Percentiles rank a stretch among this genome's conserved stretches.
Conservation (phyloP, 2,113 vertebrate genomes). For the Chaetops frenatus region DNA sequence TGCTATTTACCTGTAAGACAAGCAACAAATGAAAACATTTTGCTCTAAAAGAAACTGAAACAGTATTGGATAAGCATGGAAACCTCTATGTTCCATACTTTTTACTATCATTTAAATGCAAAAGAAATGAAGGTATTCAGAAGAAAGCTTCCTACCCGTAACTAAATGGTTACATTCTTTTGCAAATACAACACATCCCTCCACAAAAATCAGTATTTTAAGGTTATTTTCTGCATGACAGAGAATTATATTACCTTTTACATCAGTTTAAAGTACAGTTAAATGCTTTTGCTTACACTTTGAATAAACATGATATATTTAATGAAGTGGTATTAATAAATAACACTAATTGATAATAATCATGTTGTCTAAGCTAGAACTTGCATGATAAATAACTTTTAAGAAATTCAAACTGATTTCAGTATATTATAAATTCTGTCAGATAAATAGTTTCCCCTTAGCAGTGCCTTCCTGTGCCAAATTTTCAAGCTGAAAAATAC, state of each 20-base stretch:
- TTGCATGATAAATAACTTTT: background rate
- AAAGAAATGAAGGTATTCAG: background rate
- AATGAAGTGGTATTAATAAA: background rate
- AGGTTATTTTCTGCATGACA: background rate
- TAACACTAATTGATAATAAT: background rate
- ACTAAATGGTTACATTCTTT: background rate
- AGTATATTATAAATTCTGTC: background rate
- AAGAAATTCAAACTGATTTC: background rate
- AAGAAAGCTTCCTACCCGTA: background rate
- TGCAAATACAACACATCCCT: background rate
- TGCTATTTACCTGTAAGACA: background rate
- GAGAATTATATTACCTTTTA: background rate
- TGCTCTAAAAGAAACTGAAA: background rate
- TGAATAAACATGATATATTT: background rate
- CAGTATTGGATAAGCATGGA: background rate
- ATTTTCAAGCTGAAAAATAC: background rate
- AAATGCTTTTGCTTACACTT: background rate
- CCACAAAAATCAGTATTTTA: background rate
- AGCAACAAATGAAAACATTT: background rate
- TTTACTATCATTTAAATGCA: background rate
- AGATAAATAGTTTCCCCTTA: background rate
- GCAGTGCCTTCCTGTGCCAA: background rate
- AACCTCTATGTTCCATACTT: background rate
- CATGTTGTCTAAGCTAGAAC: background rate
- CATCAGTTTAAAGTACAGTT: background rate